Conservation (phyloP, 2,113 vertebrate species). For the Sphyrna mokarran region DNA sequence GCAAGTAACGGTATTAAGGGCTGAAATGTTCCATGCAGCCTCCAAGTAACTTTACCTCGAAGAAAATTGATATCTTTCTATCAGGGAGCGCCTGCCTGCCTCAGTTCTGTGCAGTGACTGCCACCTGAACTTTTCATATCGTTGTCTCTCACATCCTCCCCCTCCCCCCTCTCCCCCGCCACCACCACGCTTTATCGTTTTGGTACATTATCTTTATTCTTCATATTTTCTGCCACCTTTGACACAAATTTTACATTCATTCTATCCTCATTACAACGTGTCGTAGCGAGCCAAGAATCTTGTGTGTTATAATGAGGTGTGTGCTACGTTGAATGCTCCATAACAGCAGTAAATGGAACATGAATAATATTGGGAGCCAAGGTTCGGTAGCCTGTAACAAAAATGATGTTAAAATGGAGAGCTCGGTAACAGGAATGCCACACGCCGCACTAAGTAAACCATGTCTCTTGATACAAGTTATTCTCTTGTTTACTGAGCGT, state of each 20-base stretch:
- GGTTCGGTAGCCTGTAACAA: background rate
- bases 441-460: background rate
- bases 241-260: background rate
- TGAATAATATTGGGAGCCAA: slow-evolving; percentile 10
- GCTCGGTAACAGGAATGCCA: background rate
- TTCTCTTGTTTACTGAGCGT: background rate
- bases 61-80: background rate
- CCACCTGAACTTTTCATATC: background rate
- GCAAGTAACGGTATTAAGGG: background rate
- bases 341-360: slow-evolving; percentile 18
- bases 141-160: too few relatives aligned
- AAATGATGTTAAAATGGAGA: background rate
- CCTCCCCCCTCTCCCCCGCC: too few relatives aligned
- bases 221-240: slow-evolving; percentile 13
- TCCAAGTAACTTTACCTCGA: background rate
- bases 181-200: background rate
- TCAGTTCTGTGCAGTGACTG: background rate
- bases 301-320: slow-evolving; percentile 4
- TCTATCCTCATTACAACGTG: background rate
- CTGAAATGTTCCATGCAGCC: background rate
- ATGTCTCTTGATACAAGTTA: background rate
- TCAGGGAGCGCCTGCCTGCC: background rate
- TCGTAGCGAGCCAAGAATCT: background rate
- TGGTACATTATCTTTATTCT: background rate
- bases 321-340: background rate